Evolutionary conservation across 2,797 vertebrate genomes (phyloP).

Genomic region (Dipus sagitta): DNA sequence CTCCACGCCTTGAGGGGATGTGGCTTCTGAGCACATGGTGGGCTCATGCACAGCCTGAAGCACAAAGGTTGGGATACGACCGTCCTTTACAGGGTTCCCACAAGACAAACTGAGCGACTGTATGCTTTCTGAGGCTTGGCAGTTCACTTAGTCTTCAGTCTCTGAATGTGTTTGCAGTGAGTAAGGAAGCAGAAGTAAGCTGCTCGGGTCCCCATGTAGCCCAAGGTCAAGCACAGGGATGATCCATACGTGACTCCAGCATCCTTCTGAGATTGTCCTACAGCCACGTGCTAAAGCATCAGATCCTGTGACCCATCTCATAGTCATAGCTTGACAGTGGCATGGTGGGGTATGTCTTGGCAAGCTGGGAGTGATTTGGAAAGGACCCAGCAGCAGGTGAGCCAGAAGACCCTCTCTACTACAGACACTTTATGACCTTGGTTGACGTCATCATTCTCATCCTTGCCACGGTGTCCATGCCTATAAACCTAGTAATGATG

Average conservation of each 20-base stretch:
- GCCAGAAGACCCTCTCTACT: not conserved
- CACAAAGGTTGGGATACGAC: not conserved
- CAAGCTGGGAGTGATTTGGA: not conserved
- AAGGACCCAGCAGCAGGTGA: not conserved
- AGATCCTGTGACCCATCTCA: not conserved
- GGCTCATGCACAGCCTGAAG: not conserved
- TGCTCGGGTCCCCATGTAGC: not conserved
- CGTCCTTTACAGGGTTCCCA: not conserved
- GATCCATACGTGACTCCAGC: not conserved
- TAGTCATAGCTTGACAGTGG: not conserved
- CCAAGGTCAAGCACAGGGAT: not conserved
- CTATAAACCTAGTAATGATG: slow-evolving; percentile 18
- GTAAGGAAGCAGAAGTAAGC: not conserved
- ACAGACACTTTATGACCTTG: not conserved
- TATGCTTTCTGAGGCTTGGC: not conserved
- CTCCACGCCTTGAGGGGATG: not conserved
- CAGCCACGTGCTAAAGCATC: not conserved
- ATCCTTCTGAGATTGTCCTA: slow-evolving; percentile 6
- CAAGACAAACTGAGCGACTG: not conserved
- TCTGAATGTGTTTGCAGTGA: not conserved
- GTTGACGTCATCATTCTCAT: not conserved
- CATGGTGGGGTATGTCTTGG: not conserved
- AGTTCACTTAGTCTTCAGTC: not conserved
- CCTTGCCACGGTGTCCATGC: not conserved
- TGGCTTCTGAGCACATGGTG: slow-evolving; percentile 22